These are phyloP conservation scores for Mylabris phalerata DNA, from an alignment of 1,140 invertebrate species.

Conservation along the genomic window DNA sequence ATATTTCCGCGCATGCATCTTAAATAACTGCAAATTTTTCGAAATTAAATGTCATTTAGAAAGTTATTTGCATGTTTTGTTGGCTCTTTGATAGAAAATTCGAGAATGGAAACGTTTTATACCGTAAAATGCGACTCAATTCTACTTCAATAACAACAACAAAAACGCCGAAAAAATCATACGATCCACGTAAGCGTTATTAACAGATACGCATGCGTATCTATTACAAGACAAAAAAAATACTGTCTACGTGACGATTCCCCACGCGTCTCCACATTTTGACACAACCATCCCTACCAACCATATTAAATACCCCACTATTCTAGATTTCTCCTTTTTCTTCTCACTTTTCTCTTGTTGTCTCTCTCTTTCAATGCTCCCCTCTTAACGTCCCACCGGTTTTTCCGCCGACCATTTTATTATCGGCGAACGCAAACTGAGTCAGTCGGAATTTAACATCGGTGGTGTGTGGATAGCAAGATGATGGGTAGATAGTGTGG, in stretches of 20 bases:
- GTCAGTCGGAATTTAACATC: constrained; percentile 39
- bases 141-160: no score
- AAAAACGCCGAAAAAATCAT: neutral
- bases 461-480: constrained; percentile 24
- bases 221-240: neutral
- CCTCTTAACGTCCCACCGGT: constrained; percentile 1
- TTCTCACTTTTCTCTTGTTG: constrained; percentile 17
- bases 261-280: neutral
- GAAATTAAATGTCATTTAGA: no score
- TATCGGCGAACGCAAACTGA: constrained; percentile 10
- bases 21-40: no score
- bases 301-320: constrained; percentile 12
- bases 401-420: neutral
- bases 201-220: neutral
- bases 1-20: no score
- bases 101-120: no score
- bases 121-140: no score
- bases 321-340: constrained; percentile 33
- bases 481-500: constrained; percentile 35
- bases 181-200: neutral
- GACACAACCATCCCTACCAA: neutral
- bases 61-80: no score
- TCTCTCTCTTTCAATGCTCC: constrained; percentile 26
- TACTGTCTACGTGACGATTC: neutral
- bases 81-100: no score